A percentile compares a stretch with the other conserved stretches of the same genome.
These are phyloP conservation scores for Tangara arthus DNA, from an alignment of 2,797 vertebrate genomes.

Conservation along the genomic window DNA sequence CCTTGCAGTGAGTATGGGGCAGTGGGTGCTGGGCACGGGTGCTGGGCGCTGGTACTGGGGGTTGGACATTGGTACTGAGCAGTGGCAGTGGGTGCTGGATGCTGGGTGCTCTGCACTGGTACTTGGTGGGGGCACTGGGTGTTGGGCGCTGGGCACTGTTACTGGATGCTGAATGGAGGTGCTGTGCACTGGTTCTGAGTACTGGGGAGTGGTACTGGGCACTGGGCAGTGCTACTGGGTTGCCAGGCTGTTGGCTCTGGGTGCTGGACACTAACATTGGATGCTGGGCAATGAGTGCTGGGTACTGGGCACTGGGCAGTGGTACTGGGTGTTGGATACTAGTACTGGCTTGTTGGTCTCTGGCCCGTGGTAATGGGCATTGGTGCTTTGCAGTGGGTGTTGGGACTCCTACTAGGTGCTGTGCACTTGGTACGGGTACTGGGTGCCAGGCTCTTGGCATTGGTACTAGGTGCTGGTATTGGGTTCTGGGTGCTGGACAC, in stretches of 20 bases:
- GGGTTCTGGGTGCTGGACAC: neutral
- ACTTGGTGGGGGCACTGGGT: neutral
- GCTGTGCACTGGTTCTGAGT: neutral
- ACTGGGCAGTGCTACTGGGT: neutral
- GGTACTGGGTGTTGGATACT: neutral
- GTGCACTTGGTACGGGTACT: neutral
- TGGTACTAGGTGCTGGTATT: neutral
- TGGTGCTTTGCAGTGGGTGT: neutral
- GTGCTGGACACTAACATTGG: neutral
- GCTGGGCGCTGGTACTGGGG: neutral
- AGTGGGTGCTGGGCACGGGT: neutral
- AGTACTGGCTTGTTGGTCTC: neutral
- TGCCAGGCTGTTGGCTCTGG: neutral
- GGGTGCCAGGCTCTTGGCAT: too few relatives aligned
- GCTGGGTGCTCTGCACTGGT: neutral
- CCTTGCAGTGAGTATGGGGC: neutral
- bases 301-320: neutral
- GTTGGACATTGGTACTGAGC: neutral
- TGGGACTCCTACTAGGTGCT: neutral
- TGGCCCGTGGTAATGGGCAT: neutral
- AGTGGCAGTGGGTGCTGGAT: neutral
- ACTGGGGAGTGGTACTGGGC: neutral
- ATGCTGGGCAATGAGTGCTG: neutral
- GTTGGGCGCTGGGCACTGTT: neutral
- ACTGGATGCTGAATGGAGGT: neutral